phyloP scores from a whole-genome alignment of 2,797 vertebrate genomes.

The Schizothorax lantsangensis region DNA sequence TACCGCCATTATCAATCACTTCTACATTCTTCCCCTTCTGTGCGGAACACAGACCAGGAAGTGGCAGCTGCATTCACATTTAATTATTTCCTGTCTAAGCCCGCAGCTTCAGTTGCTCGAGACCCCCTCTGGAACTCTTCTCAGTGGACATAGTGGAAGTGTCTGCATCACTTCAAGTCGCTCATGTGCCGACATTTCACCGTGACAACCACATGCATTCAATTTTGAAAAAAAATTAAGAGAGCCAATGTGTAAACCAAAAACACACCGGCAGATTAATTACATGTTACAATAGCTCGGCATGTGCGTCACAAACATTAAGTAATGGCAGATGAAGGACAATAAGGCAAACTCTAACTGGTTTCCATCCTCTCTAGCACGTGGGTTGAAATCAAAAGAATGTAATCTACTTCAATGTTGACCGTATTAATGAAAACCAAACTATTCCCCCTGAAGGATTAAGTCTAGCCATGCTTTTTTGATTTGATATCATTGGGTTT shows the following conservation, averaged over 20 bases:
- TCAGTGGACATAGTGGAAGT: conserved; percentile 39
- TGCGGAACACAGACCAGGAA: conserved; percentile 68
- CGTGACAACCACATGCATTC: conserved; percentile 70
- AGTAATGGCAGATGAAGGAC: conserved; percentile 76
- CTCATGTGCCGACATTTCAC: conserved; percentile 50
- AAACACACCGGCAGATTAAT: conserved; percentile 73
- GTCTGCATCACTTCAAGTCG: conserved; percentile 50
- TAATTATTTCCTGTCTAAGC: conserved; percentile 80
- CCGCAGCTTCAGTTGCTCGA: conserved; percentile 61
- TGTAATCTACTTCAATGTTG: conserved; percentile 57
- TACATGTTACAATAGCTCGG: conserved; percentile 68
- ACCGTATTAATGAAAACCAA: conserved; percentile 59
- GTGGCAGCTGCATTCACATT: conserved; percentile 68
- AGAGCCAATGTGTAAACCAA: conserved; percentile 68
- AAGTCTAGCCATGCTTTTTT: conserved; percentile 48
- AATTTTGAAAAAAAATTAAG: conserved; percentile 66
- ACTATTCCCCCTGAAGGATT: conserved; percentile 40
- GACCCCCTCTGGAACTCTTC: conserved; percentile 40
- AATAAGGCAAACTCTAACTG: conserved; percentile 56
- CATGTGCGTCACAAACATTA: conserved; percentile 78
- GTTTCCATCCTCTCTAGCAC: conserved; percentile 65
- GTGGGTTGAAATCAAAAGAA: conserved; percentile 73
- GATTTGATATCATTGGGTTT: conserved; percentile 62
- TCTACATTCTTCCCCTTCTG: conserved; percentile 66
- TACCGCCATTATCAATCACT: conserved; percentile 74